Percentiles rank a stretch among this genome's conserved stretches.
These are phyloP conservation scores for Callorhinus ursinus DNA, from an alignment of 2,113 vertebrate genomes.

Conservation along the genomic window DNA sequence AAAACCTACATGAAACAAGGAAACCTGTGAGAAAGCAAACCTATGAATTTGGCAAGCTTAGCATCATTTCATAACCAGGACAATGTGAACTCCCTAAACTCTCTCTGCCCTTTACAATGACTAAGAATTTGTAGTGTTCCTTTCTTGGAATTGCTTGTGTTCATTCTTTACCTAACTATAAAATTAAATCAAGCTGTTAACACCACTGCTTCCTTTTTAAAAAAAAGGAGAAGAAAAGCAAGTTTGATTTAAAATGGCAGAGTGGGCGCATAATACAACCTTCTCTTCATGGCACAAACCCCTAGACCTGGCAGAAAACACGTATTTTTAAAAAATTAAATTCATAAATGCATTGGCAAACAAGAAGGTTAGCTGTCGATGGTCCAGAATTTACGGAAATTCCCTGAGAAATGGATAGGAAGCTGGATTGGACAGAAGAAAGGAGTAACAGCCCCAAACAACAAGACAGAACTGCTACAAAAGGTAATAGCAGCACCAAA, in stretches of 20 bases:
- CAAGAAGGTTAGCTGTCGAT: not conserved
- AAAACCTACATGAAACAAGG: conserved; percentile 9
- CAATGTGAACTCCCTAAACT: not conserved
- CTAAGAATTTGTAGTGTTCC: not conserved
- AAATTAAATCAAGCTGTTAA: not conserved
- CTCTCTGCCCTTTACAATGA: not conserved
- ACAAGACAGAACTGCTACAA: not conserved
- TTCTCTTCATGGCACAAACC: not conserved
- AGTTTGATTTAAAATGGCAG: not conserved
- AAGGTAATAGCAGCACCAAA: not conserved
- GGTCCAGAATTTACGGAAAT: not conserved
- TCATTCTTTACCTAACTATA: not conserved
- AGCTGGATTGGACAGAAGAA: not conserved
- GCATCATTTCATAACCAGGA: not conserved
- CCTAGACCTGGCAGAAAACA: not conserved
- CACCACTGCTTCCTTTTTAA: not conserved
- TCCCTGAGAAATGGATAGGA: conserved; percentile 2
- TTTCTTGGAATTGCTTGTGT: not conserved
- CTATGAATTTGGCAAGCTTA: not conserved
- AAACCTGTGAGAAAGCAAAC: conserved; percentile 24
- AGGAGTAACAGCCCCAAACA: not conserved
- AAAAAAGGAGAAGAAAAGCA: not conserved
- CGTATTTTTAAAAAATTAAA: not conserved
- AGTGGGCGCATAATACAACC: not conserved
- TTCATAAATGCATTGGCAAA: not conserved